Evolutionary conservation across 2,113 vertebrate species (phyloP).

Genomic region (Tachysurus fulvidraco): DNA sequence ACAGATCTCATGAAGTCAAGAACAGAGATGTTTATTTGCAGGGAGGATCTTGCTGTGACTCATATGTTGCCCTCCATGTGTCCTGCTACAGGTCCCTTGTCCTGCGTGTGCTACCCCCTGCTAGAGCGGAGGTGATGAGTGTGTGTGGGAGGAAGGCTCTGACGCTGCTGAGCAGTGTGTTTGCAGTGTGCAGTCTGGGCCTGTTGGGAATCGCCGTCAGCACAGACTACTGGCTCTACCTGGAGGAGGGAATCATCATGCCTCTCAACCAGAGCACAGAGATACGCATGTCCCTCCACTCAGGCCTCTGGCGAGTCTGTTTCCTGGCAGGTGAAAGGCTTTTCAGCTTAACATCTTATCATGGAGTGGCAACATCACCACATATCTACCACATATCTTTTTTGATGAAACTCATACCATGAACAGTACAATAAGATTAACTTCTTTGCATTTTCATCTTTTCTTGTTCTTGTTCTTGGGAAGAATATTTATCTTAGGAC

Average conservation of each 20-base stretch:
- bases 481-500: neutral
- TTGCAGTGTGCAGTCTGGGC: conserved; percentile 83
- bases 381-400: neutral
- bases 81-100: conserved; percentile 55
- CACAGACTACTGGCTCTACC: conserved; percentile 97
- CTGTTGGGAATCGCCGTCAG: conserved; percentile 91
- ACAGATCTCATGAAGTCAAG: neutral
- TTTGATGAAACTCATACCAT: neutral
- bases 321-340: conserved; percentile 82
- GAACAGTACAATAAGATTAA: neutral
- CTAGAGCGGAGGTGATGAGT: conserved; percentile 59
- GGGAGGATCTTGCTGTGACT: neutral
- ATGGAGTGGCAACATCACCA: neutral
- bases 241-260: conserved; percentile 51
- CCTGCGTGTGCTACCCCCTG: conserved; percentile 52
- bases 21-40: neutral
- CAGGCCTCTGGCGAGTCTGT: conserved; percentile 93
- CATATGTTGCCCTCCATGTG: neutral
- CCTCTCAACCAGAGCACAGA: conserved; percentile 86
- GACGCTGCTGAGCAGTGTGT: conserved; percentile 74
- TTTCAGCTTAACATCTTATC: neutral
- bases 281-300: conserved; percentile 88
- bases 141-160: conserved; percentile 83
- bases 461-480: no score
- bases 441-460: neutral